Base-by-base conservation (phyloP, 2,888 invertebrate genomes). In the Polymixis lichenea region DNA sequence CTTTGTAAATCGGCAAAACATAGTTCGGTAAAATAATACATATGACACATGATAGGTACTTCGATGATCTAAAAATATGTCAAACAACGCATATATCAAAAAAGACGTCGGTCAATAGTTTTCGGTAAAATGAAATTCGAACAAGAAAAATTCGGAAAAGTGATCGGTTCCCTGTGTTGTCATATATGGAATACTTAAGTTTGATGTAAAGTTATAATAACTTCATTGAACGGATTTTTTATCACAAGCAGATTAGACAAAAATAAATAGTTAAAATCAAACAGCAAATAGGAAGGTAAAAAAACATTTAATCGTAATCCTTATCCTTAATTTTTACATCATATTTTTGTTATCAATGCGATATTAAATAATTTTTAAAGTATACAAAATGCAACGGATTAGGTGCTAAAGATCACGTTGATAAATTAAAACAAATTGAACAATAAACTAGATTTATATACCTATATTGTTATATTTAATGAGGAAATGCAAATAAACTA, bases 241-340 rank as follows among this genome's bases (percentile, higher is more conserved):
- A 22, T 69, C 17, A 38, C 22, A 19, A 28, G n/a, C 11, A 15
- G 7, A 28, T 19, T 28, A 19, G 8, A 13, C 8, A 32, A 25
- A 8, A 19, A 17, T 17, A 49, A 0, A 8, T 53, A 43, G 19
- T 55, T n/a, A 64, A 70, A 51, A 0, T 11, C 2, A 9, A 11
- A 19, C 9, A 49, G 38, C 22, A n/a, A 25, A 1, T 28, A 46
- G 19, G 8, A 43, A 66, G 15, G 0, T 60, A 43, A 72, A 64
- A 46, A 62, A 80, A 46, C 43, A 58, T 80, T 70, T 65, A 51
- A 70, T 83, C 6, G 17, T 61, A 67, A 66, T 77, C 70, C 83
- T 51, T 32, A 28, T 66, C 83, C 66, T 28, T 78, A 28, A 25
- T 32, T 76, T 25, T 75, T 32, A 74, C 22, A 60, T 49, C 19